Evolutionary conservation across 1,140 invertebrate genomes (phyloP).

Genomic region (Hydropsyche tenuis): DNA sequence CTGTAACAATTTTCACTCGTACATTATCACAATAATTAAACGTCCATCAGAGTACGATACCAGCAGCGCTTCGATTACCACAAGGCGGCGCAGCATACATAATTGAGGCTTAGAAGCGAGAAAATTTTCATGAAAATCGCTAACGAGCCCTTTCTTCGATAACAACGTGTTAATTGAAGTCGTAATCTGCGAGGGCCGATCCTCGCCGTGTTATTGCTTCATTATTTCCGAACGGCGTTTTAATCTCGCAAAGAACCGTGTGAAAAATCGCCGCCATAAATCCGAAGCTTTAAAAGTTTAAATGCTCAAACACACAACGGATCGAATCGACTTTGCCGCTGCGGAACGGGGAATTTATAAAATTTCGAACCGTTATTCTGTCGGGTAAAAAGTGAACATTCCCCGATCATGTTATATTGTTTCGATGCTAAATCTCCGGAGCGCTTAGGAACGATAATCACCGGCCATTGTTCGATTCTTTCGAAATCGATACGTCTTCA

Average conservation of each 20-base stretch:
- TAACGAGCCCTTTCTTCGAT: conserved; percentile 16
- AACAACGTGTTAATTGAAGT: conserved; percentile 44
- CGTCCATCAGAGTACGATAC: too few species aligned
- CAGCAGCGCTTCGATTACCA: too few species aligned
- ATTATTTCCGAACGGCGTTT: conserved; percentile 11
- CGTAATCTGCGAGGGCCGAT: conserved; percentile 26
- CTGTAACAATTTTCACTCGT: too few species aligned
- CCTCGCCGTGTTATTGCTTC: conserved; percentile 21
- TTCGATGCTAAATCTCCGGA: too few species aligned
- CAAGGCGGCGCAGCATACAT: background rate
- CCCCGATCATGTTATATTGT: background rate
- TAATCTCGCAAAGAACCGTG: conserved; percentile 8
- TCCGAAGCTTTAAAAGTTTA: conserved; percentile 1
- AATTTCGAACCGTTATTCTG: background rate
- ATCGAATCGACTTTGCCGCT: too few species aligned
- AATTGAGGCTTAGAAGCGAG: background rate
- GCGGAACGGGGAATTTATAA: background rate
- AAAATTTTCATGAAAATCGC: background rate
- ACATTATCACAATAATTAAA: too few species aligned
- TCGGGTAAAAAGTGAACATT: background rate
- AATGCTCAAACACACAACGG: background rate
- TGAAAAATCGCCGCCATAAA: conserved; percentile 28
- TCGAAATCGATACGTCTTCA: background rate
- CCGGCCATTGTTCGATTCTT: conserved; percentile 19
- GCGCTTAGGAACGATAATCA: background rate